Percentiles rank a stretch among this genome's conserved stretches.
These are phyloP conservation scores for Melieria omissa DNA, from an alignment of 2,888 invertebrate species.

Conservation along the genomic window DNA sequence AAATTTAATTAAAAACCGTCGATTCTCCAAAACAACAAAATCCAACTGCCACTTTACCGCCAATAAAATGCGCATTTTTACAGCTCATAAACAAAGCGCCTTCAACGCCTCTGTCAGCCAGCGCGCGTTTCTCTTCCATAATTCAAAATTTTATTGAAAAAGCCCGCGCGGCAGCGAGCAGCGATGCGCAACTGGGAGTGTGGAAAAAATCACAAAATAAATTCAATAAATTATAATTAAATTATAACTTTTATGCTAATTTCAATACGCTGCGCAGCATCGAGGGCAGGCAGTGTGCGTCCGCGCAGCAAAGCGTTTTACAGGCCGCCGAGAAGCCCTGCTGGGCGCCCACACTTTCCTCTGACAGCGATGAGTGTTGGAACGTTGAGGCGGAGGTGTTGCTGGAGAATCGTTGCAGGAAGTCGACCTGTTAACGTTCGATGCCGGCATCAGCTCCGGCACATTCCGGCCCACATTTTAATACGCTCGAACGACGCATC, in stretches of 20 bases:
- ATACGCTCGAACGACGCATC: too few relatives aligned
- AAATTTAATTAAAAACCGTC: constrained; percentile 23
- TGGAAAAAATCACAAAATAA: constrained; percentile 14
- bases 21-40: constrained; percentile 1
- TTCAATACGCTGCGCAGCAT: constrained; percentile 39
- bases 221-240: constrained; percentile 63
- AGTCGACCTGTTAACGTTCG: too few relatives aligned
- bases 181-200: not conserved
- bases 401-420: too few relatives aligned
- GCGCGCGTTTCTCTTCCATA: constrained; percentile 27
- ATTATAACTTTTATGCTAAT: constrained; percentile 63
- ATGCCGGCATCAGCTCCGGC: too few relatives aligned
- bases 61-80: constrained; percentile 49
- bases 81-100: constrained; percentile 58
- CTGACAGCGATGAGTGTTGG: too few relatives aligned
- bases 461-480: too few relatives aligned
- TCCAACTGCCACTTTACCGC: constrained; percentile 20
- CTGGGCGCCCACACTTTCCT: too few relatives aligned
- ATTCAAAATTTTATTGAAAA: constrained; percentile 27
- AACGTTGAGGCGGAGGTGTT: too few relatives aligned
- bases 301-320: too few relatives aligned
- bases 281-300: too few relatives aligned
- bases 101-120: constrained; percentile 52
- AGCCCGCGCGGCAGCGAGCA: not conserved
- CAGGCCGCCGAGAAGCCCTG: too few relatives aligned